Percentiles rank a stretch among this genome's conserved stretches.
These are phyloP conservation scores for Pseudomugil gertrudae DNA, from an alignment of 2,797 vertebrate genomes.

Conservation along the genomic window DNA sequence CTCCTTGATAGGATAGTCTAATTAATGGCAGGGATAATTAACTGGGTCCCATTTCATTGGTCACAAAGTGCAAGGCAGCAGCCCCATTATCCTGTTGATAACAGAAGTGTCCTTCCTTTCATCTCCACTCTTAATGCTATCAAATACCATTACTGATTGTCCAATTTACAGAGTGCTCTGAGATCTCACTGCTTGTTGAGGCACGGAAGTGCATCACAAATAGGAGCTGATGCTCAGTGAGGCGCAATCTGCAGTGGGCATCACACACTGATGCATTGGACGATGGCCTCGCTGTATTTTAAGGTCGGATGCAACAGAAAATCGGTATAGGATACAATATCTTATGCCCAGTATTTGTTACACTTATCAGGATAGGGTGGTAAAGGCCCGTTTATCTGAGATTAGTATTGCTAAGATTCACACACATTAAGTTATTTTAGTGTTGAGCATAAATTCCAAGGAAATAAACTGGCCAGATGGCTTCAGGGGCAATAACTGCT, in stretches of 20 bases:
- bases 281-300: slow-evolving; percentile 7
- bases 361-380: slow-evolving; percentile 23
- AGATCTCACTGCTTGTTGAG: slow-evolving; percentile 60
- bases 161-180: slow-evolving; percentile 76
- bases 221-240: slow-evolving; percentile 45
- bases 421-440: slow-evolving; percentile 43
- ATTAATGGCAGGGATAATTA: slow-evolving; percentile 80
- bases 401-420: slow-evolving; percentile 34
- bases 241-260: slow-evolving; percentile 36
- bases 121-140: slow-evolving; percentile 77
- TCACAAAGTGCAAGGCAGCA: slow-evolving; percentile 69
- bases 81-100: slow-evolving; percentile 78
- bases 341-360: slow-evolving; percentile 35
- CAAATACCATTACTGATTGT: slow-evolving; percentile 81
- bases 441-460: slow-evolving; percentile 22
- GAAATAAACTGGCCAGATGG: slow-evolving; percentile 29
- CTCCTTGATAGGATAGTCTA: slow-evolving; percentile 74
- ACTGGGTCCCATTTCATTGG: slow-evolving; percentile 74
- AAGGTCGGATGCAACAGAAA: slow-evolving; percentile 16
- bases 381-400: slow-evolving; percentile 46
- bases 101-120: slow-evolving; percentile 79
- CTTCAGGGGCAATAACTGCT: slow-evolving; percentile 14
- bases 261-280: slow-evolving; percentile 29
- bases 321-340: slow-evolving; percentile 26
- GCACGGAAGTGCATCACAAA: slow-evolving; percentile 62